Conservation (phyloP, 2,888 invertebrate species). For the Hemithea aestivaria region DNA sequence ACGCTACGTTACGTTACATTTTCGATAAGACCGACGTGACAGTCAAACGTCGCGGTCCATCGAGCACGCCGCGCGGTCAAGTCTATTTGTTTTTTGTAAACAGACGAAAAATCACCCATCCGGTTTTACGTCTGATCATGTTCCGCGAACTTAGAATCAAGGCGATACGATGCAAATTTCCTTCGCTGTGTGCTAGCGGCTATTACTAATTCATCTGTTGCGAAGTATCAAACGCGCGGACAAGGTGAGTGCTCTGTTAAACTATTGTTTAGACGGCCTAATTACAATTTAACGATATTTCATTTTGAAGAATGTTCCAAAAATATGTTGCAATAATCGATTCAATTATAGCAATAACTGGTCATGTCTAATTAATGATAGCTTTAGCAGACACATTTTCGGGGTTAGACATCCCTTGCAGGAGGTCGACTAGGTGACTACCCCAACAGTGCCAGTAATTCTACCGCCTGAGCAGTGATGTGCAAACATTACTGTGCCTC, state of each 20-base stretch:
- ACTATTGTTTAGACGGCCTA: slow-evolving; percentile 2
- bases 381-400: no score
- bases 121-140: slow-evolving; percentile 15
- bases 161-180: slow-evolving; percentile 15
- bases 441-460: no score
- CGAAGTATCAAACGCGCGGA: slow-evolving; percentile 1
- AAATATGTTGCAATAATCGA: no score
- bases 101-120: slow-evolving; percentile 13
- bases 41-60: slow-evolving; percentile 25
- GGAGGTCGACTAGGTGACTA: no score
- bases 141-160: slow-evolving; percentile 16
- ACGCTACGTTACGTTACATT: slow-evolving; percentile 30
- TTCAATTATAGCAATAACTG: no score
- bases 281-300: no score
- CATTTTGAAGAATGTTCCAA: no score
- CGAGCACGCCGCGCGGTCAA: slow-evolving; percentile 28
- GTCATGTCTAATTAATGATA: no score
- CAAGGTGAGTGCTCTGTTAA: slow-evolving; percentile 9
- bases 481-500: no score
- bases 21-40: slow-evolving; percentile 33
- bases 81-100: slow-evolving; percentile 27
- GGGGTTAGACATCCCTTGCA: no score
- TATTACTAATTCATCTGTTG: slow-evolving; percentile 4
- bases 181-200: slow-evolving; percentile 2
- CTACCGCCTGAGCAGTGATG: no score